Percentiles rank a stretch among this genome's conserved stretches.
phyloP scores from a whole-genome alignment of 92 coral and sea anemone genomes.

The Hydrozoanthus gracilis region DNA sequence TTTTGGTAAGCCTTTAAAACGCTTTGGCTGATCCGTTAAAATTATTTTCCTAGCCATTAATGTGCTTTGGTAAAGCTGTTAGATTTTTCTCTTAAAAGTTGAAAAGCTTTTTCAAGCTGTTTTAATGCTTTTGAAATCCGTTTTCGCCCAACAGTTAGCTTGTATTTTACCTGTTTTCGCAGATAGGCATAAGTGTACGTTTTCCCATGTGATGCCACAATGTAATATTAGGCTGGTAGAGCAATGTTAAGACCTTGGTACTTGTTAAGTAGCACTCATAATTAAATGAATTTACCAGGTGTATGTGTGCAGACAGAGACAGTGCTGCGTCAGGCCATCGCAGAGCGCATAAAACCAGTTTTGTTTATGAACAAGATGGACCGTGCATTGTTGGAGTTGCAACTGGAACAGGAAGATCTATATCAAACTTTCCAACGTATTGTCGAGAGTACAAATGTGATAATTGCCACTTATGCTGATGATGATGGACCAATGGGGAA shows the following conservation, averaged over 20 bases:
- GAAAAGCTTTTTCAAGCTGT: too few species aligned
- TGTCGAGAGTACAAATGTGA: slow-evolving; percentile 91
- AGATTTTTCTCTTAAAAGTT: too few species aligned
- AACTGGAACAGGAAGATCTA: slow-evolving; percentile 88
- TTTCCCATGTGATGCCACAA: neutral
- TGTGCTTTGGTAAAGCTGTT: too few species aligned
- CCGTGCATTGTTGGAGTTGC: slow-evolving; percentile 94
- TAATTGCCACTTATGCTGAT: slow-evolving; percentile 92
- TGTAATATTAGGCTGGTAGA: neutral
- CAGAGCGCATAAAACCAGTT: slow-evolving; percentile 92
- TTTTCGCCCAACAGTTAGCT: too few species aligned
- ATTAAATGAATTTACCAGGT: slow-evolving; percentile 53
- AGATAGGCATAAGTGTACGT: too few species aligned
- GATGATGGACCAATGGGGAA: slow-evolving; percentile 99
- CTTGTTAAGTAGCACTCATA: too few species aligned
- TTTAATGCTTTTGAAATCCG: too few species aligned
- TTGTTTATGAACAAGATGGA: slow-evolving; percentile 97
- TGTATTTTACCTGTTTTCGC: too few species aligned
- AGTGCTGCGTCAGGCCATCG: slow-evolving; percentile 94
- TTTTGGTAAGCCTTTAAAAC: too few species aligned
- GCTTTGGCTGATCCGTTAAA: too few species aligned
- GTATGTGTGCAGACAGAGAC: slow-evolving; percentile 99
- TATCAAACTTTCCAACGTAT: slow-evolving; percentile 95
- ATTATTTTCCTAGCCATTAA: too few species aligned
- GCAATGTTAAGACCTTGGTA: neutral